Evolutionary conservation across 2,113 vertebrate species (phyloP), one percentile per base, ranked within the genome.

Genomic region (Sylvilagus bachmani): DNA sequence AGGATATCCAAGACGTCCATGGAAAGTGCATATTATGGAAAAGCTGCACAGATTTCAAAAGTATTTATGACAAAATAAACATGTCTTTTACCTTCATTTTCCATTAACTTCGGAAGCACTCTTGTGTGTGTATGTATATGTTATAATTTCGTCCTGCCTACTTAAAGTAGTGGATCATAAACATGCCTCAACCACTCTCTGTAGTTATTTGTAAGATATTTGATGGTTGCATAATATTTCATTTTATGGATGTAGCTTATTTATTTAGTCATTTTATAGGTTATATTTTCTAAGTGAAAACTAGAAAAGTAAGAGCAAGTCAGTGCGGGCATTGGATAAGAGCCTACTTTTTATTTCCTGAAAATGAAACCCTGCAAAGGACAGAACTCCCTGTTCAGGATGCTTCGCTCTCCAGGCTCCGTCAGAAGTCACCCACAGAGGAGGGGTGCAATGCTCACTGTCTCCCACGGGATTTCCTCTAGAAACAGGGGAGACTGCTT

Each of bases 251-350:
- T 12, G 12, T 14, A 25, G n/a, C 38, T 86, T 62, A n/a, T 88
- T 80, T 55, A 66, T 10, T 91, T 71, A 58, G 44, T 75, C 29
- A 53, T 31, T 84, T 79, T 92, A 8, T 92, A 12, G 33, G 64
- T 22, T 64, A 31, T 62, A 16, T n/a, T 84, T 92, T 62, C 90
- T 78, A 38, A 95, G 27, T 91, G 77, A 53, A 91, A 75, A 61
- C 51, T 22, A 69, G 44, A 77, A 61, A 70, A 25, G 24, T 78
- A 58, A 58, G 17, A 17, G 55, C 55, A 58, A 58, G 55, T 58
- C 17, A 36, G 62, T 36, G 24, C 67, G 12, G 38, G 53, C 14
- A 44, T 55, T 53, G 27, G 16, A 2, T 71, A 92, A 70, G 24
- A 77, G 16, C 13, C 24, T 64, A 83, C 38, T 71, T 61, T 61